phyloP scores from a whole-genome alignment of 2,113 vertebrate species.

The Podiceps cristatus region DNA sequence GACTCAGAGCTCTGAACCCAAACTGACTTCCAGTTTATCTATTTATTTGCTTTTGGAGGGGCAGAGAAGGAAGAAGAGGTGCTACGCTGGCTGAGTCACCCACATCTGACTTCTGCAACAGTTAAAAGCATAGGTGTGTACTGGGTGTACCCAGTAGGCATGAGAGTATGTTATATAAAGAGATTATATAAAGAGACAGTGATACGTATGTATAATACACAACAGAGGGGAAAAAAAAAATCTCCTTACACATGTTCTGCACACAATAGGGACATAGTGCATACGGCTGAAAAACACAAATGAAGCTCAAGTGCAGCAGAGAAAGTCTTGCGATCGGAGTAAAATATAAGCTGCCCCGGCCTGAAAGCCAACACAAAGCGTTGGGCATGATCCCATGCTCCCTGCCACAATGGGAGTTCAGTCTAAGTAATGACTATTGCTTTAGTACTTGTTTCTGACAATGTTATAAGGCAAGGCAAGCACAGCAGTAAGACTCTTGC shows the following conservation, averaged over 20 bases:
- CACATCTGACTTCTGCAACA: not conserved
- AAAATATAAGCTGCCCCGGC: not conserved
- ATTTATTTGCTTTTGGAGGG: conserved; percentile 21
- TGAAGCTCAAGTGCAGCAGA: not conserved
- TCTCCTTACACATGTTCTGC: not conserved
- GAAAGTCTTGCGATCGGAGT: not conserved
- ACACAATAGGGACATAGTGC: not conserved
- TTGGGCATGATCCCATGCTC: not conserved
- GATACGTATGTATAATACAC: not conserved
- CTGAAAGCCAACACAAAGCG: not conserved
- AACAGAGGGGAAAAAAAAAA: not conserved
- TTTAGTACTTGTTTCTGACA: conserved; percentile 9
- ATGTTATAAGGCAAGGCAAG: not conserved
- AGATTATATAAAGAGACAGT: not conserved
- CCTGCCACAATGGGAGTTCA: not conserved
- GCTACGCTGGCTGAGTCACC: not conserved
- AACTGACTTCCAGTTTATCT: not conserved
- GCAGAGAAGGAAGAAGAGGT: conserved; percentile 15
- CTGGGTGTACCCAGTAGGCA: not conserved
- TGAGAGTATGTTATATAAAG: not conserved
- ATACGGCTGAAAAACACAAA: not conserved
- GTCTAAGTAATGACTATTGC: conserved; percentile 7
- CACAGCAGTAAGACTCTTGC: not conserved
- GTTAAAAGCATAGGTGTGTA: conserved; percentile 8
- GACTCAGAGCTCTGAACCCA: not conserved